Conservation (phyloP, 2,113 vertebrate species). For the Chitala chitala region DNA sequence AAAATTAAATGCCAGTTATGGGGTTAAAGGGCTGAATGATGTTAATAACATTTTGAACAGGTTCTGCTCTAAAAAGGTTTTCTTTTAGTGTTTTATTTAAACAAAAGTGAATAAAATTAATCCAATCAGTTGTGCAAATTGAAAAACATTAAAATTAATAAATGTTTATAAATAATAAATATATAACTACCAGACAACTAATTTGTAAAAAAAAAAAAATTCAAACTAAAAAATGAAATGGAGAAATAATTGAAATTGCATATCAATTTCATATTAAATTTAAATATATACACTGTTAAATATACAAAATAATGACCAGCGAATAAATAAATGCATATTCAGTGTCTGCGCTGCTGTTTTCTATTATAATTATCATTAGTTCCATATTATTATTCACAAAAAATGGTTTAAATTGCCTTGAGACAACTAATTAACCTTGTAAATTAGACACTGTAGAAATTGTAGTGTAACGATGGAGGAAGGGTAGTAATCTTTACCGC, state of each 20-base stretch:
- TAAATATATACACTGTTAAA: background rate
- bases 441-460: constrained; percentile 45
- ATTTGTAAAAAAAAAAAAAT: too few relatives aligned
- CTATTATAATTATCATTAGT: constrained; percentile 57
- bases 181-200: too few relatives aligned
- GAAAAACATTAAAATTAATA: constrained; percentile 3
- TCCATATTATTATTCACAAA: constrained; percentile 54
- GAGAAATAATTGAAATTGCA: constrained; percentile 8
- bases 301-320: constrained; percentile 18
- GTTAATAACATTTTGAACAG: background rate
- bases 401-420: constrained; percentile 45
- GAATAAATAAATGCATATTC: constrained; percentile 30
- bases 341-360: constrained; percentile 41
- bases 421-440: constrained; percentile 36
- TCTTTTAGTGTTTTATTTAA: background rate
- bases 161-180: background rate
- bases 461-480: constrained; percentile 19
- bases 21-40: background rate
- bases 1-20: constrained; percentile 11
- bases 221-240: background rate
- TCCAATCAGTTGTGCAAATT: background rate
- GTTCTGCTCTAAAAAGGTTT: background rate
- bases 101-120: background rate
- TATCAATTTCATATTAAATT: constrained; percentile 6
- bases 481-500: constrained; percentile 14